A percentile compares a stretch with the other conserved stretches of the same genome.
phyloP scores from a whole-genome alignment of 2,113 vertebrate genomes.

The Tachuris rubrigastra region DNA sequence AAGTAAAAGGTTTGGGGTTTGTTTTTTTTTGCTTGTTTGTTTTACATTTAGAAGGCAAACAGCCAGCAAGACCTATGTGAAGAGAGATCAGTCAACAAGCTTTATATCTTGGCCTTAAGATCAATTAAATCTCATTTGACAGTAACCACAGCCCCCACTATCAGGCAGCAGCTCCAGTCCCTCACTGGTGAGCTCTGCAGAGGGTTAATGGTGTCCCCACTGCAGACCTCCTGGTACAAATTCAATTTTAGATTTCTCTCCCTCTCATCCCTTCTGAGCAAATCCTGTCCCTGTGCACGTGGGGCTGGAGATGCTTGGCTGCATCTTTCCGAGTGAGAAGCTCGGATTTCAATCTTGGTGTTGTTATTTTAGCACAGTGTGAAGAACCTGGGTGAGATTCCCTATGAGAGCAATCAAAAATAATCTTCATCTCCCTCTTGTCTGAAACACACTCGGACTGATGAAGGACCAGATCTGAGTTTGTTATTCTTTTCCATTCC shows the following conservation, averaged over 20 bases:
- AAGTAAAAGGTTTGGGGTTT: neutral
- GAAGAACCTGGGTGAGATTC: neutral
- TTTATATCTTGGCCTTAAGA: neutral
- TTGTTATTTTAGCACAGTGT: neutral
- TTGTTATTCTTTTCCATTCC: neutral
- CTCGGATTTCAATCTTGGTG: neutral
- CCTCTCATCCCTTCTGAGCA: neutral
- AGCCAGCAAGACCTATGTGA: neutral
- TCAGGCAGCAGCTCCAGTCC: neutral
- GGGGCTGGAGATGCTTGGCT: neutral
- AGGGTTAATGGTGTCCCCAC: neutral
- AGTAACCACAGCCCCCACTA: rapidly evolving
- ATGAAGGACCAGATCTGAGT: neutral
- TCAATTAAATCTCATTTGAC: neutral
- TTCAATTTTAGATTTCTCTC: neutral
- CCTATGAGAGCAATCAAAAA: neutral
- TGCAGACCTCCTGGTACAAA: neutral
- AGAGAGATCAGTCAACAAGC: neutral
- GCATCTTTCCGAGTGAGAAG: neutral
- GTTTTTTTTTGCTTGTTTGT: neutral
- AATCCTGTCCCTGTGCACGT: rapidly evolving
- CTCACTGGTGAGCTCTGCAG: neutral
- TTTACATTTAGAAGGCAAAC: neutral
- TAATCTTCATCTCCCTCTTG: neutral
- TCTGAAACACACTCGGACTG: rapidly evolving